Evolutionary conservation across 2,797 vertebrate genomes (phyloP), one percentile per base, ranked within the genome.

Genomic region (Nothura maculosa): DNA sequence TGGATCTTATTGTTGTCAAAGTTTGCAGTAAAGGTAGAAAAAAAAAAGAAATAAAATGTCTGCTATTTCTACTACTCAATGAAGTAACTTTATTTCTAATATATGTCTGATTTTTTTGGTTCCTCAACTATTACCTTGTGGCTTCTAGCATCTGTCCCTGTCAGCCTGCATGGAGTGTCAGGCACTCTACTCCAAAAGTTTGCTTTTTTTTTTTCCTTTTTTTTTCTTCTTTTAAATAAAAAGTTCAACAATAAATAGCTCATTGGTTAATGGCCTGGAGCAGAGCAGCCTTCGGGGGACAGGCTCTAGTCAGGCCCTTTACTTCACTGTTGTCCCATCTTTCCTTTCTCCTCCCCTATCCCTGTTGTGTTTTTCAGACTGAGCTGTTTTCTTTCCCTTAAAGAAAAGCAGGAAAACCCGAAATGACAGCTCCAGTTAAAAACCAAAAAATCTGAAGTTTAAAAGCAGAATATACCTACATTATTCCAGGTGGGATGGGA

Each of bases 161-260:
- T 60, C 75, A 79, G 87, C 89, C 92, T 93, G 77, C 8, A 1
- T 66, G 24, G 19, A 63, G 5, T 17, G 27, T 86, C 67, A 92
- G 76, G 60, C 38, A 88, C 40, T 48, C 68, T 93, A 60, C 38
- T 87, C 61, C 58, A 79, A 80, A 80, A 81, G 43, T 48, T 25
- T 50, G 24, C 12, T 13, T 48, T 48, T 48, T 48, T 48, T 24
- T 25, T 10, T 10, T 20, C 10, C 21, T 45, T 45, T 45, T 8
- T 45, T 12, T 89, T 28, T 20, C 43, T 55, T 67, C 69, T 79
- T 55, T 62, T 85, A 62, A 58, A 54, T 80, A 88, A 13, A 94
- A 75, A 57, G 47, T 75, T 72, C 52, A 91, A 94, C 85, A 94
- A 92, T 95, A 94, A 95, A 93, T 93, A 94, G 45, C 28, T 83